These are phyloP conservation scores for Drosophila paucipuncta DNA, from an alignment of 2,888 invertebrate genomes.

Conservation along the genomic window DNA sequence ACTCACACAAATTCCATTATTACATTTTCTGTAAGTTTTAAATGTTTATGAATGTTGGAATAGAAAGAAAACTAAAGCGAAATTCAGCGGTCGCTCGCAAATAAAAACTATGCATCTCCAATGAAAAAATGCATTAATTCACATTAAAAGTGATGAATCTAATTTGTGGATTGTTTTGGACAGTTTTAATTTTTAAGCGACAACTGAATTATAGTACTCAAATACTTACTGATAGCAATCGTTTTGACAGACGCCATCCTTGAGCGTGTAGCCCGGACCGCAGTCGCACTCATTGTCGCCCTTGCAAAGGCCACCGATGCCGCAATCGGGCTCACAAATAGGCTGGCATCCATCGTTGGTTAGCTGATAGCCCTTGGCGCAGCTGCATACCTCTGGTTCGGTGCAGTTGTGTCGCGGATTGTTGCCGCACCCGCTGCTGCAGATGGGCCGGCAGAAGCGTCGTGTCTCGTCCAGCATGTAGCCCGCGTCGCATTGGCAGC, in stretches of 20 bases:
- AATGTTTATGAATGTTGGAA: not conserved
- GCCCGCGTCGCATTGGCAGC: conserved; percentile 89
- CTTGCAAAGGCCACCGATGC: conserved; percentile 87
- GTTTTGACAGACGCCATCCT: conserved; percentile 82
- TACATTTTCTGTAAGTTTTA: conserved; percentile 74
- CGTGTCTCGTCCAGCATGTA: conserved; percentile 87
- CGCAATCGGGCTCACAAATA: conserved; percentile 82
- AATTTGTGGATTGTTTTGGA: not conserved
- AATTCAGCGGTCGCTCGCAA: not conserved
- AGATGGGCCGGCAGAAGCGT: conserved; percentile 88
- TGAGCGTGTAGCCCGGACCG: conserved; percentile 86
- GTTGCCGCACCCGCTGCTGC: conserved; percentile 83
- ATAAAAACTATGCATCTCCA: not conserved
- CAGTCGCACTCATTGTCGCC: conserved; percentile 88
- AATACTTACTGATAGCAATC: conserved; percentile 83
- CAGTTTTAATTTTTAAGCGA: not conserved
- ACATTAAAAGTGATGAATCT: not conserved
- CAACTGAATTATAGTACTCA: not conserved
- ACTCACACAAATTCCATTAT: conserved; percentile 83
- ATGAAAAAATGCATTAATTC: not conserved
- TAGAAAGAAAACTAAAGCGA: not conserved
- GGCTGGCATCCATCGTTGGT: conserved; percentile 81
- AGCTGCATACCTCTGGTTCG: conserved; percentile 85
- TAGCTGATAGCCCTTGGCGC: conserved; percentile 85
- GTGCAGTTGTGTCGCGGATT: conserved; percentile 82